Base-by-base conservation (phyloP, 2,113 vertebrate species). In the Chascanopsetta lugubris region DNA sequence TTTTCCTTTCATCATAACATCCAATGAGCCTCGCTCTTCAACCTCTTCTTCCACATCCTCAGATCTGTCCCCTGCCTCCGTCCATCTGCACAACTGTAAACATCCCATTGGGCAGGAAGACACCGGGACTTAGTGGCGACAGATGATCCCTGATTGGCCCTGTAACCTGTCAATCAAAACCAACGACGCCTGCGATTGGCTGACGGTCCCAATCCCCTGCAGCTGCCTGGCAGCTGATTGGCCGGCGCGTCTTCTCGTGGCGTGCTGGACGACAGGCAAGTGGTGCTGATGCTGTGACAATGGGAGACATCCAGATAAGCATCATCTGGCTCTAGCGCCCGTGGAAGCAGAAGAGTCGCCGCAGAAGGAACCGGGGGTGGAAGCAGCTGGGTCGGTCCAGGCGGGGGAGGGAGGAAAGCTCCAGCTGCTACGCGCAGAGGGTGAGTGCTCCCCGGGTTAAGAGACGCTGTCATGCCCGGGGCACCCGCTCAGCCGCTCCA, bases 231-330 rank as follows among this genome's bases (percentile, higher is more conserved):
- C 49, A 57, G 40, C 61, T 0, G 75, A 89, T 90, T 89, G 85
- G 89, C 15, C 15, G 50, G 1, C 2, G 0, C 1, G 24, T 51
- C 11, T 67, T 65, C 17, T 3, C 61, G 67, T 59, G 64, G 73
- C 56, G 69, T 63, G 46, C 7, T 29, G 5, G 61, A 50, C 60
- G 82, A 56, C 69, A 50, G 50, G 50, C 61, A 1, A 69, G 74
- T 68, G 86, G 72, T 85, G 82, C 90, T 88, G 90, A 90, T 89
- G 87, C 85, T 87, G 87, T 83, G 82, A 85, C 69, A 85, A 88
- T 88, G 85, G 79, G 76, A 87, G 60, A 79, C 75, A 46, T 85
- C 78, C 72, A 80, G 80, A 80, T 69, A 62, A 72, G 75, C 86
- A 79, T 83, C 87, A 80, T 83, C 80, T 86, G 87, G 75, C 66